Evolutionary conservation across 2,113 vertebrate species (phyloP).

Genomic region (Pseudopipra pipra): DNA sequence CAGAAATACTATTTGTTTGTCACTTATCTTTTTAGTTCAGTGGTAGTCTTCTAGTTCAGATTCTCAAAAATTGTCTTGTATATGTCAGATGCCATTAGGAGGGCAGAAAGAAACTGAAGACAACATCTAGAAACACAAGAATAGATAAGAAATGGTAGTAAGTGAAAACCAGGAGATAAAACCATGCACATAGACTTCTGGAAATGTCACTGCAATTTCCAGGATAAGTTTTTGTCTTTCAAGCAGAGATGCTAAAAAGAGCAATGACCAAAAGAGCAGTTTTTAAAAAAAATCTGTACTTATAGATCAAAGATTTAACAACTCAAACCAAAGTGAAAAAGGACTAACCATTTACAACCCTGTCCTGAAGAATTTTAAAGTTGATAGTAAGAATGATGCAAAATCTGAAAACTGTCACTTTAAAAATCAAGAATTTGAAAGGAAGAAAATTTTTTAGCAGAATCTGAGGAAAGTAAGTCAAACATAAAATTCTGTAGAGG

Average conservation of each 20-base stretch:
- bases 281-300: background rate
- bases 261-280: background rate
- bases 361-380: background rate
- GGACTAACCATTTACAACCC: background rate
- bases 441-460: background rate
- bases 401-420: background rate
- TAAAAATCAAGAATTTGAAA: background rate
- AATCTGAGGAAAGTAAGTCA: background rate
- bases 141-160: background rate
- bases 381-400: background rate
- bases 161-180: background rate
- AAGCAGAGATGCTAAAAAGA: background rate
- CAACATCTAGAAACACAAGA: background rate
- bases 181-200: background rate
- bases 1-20: background rate
- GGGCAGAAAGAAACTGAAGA: background rate
- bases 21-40: background rate
- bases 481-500: background rate
- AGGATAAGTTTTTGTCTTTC: background rate
- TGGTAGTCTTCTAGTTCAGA: background rate
- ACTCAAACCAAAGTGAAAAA: background rate
- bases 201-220: background rate
- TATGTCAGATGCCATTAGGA: background rate
- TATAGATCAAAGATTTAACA: background rate
- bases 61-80: background rate